Base-by-base conservation (phyloP, 2,888 invertebrate species). In the Caenorhabditis afra region DNA sequence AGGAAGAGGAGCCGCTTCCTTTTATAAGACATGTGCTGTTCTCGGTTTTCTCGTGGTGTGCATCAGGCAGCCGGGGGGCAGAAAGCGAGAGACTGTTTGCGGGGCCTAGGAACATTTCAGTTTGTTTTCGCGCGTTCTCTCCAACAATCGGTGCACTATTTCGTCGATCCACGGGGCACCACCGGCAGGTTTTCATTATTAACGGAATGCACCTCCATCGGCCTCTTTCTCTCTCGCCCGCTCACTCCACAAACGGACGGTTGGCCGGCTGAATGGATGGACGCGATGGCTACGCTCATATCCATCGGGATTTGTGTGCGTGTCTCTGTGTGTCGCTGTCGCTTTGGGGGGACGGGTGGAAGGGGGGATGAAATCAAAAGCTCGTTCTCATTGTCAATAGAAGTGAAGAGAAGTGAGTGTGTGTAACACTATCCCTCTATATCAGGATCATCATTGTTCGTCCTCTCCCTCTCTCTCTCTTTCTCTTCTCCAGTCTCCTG, bases 81-180 rank as follows among this genome's bases (percentile, higher is more conserved):
- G 53, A 22, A 14, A 22, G 57, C 4, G 29, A 39, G 35, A 35
- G 55, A 68, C 68, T 68, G 35, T 68, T 68, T 68, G 62, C 68
- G 29, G 59, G 23, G 44, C 8, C 29, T 16, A 37, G 39, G 49
- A 18, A 49, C 59, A 61, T 70, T 70, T 70, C 70, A 73, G 73
- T 73, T 73, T 73, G 73, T 73, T 73, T 73, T 73, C 73, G 73
- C 73, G 73, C 64, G 55, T 47, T 64, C 55, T 47, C 53, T 61
- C 53, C 50, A 14, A 41, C 47, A 22, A 39, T 39, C 16, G 49
- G 64, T 55, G 55, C 73, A 73, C 73, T 73, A 73, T 73, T 64
- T 73, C 64, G 47, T 41, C 18, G 39, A 35, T 67, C 53, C 41
- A 23, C 37, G 39, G 22, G 44, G 57, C 45, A 23, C n/a, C 39